A percentile compares a stretch with the other conserved stretches of the same genome.
Conservation (phyloP, 2,888 invertebrate species). For the Bugulina stolonifera region DNA sequence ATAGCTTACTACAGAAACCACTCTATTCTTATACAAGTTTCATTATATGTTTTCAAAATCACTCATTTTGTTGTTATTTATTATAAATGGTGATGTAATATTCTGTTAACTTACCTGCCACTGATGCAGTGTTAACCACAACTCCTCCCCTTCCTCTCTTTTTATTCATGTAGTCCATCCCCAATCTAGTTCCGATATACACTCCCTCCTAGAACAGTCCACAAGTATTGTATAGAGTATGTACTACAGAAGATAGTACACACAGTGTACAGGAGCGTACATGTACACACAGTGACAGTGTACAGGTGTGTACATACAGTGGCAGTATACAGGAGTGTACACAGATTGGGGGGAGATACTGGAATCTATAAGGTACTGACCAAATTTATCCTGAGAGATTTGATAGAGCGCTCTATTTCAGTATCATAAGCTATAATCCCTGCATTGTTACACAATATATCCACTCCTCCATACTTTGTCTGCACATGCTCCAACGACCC, state of each 20-base stretch:
- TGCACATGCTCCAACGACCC: conserved; percentile 36
- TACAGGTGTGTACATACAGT: neutral
- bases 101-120: neutral
- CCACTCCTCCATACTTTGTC: conserved; percentile 67
- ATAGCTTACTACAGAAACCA: too few species aligned
- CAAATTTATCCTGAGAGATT: neutral
- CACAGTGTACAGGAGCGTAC: neutral
- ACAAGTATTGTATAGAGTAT: too few species aligned
- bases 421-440: conserved; percentile 54
- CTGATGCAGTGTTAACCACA: neutral
- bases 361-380: too few species aligned
- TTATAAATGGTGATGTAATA: too few species aligned
- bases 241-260: too few species aligned
- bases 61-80: too few species aligned
- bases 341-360: too few species aligned
- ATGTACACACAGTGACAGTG: neutral
- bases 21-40: too few species aligned
- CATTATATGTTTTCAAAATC: too few species aligned
- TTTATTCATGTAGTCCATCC: neutral
- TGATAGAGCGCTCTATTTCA: neutral
- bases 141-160: neutral
- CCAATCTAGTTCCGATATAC: neutral
- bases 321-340: too few species aligned
- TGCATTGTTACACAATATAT: conserved; percentile 74
- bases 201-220: neutral